Evolutionary conservation across 2,113 vertebrate species (phyloP).

Genomic region (Ammodytes dubius): DNA sequence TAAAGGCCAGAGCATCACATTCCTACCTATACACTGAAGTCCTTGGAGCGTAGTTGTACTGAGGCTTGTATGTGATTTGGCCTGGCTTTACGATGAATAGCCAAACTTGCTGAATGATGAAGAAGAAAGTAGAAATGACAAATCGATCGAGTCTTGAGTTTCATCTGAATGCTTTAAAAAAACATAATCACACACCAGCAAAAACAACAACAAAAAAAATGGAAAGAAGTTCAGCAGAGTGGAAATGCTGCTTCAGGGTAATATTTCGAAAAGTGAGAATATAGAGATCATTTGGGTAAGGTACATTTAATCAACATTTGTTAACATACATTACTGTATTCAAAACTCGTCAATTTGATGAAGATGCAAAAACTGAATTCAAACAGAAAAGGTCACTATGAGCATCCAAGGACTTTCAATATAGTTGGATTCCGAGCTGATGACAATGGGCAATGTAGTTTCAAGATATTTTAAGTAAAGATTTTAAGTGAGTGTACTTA

Average conservation of each 20-base stretch:
- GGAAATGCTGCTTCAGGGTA: neutral
- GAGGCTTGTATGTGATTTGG: neutral
- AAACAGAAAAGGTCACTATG: neutral
- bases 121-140: slow-evolving; percentile 21
- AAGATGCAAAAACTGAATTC: neutral
- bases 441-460: neutral
- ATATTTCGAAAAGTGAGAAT: neutral
- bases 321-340: neutral
- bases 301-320: neutral
- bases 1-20: slow-evolving; percentile 12
- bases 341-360: neutral
- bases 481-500: neutral
- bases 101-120: neutral
- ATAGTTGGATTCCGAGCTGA: neutral
- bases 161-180: slow-evolving; percentile 19
- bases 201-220: neutral
- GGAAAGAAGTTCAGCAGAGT: neutral
- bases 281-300: neutral
- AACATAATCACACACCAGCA: slow-evolving; percentile 7
- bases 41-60: neutral
- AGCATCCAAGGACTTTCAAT: neutral
- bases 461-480: neutral
- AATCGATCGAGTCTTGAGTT: slow-evolving; percentile 35
- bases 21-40: neutral
- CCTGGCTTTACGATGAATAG: slow-evolving; percentile 1